Base-by-base conservation (phyloP, 2,797 vertebrate genomes). In the Antrozous pallidus region DNA sequence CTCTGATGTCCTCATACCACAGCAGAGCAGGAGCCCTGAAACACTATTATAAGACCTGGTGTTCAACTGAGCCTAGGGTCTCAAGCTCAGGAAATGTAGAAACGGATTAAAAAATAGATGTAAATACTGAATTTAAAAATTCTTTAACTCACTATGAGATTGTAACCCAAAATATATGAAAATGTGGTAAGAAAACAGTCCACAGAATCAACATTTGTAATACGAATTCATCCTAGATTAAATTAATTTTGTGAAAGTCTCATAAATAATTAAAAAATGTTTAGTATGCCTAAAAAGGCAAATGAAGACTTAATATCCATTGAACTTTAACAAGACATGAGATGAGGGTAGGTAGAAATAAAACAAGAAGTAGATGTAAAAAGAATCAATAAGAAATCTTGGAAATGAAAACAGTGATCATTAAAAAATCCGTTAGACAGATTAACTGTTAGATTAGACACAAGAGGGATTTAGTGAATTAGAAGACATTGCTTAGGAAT, bases 181-280 rank as follows among this genome's bases (percentile, higher is more conserved):
- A 90, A 88, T 51, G 42, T 49, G 54, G 28, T 80, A 79, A 81
- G 47, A 85, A 74, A 80, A 58, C 8, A 70, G 84, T 75, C 58
- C 70, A 67, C 73, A 91, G 75, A 91, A 36, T 63, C 58, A 91
- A 77, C 14, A 36, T 77, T 91, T 54, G 31, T 71, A 89, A 83
- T 71, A 83, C 73, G 45, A 88, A 28, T 90, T 71, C 31, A 63
- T 40, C 94, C 18, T 42, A 89, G 33, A 91, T 65, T 88, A 77
- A 91, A 38, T 91, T 85, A 79, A 73, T 61, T 89, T 75, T 89
- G 54, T 90, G 40, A 73, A 81, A 74, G 33, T 75, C 74, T 91
- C 56, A 16, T 17, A 87, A 69, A 85, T 63, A 88, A 73, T 78
- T 91, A 54, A 71, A 86, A 92, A 69, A 74, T 63, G 22, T 70